A percentile compares a stretch with the other conserved stretches of the same genome.
phyloP scores from a whole-genome alignment of 1,140 invertebrate genomes.

The Tenebrio molitor region DNA sequence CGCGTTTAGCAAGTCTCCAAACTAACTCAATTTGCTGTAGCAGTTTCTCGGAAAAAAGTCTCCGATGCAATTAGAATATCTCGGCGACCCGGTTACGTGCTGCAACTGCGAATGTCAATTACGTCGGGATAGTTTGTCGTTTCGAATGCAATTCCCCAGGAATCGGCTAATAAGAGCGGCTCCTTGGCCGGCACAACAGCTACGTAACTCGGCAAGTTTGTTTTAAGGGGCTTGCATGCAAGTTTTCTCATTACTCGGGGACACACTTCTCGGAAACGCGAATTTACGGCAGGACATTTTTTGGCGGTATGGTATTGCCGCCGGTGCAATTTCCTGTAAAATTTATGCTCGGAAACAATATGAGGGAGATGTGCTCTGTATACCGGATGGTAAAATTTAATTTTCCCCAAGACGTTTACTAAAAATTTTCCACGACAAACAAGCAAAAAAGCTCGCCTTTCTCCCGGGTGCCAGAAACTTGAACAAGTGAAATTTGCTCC shows the following conservation, averaged over 20 bases:
- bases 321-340: conserved; percentile 5
- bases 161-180: conserved; percentile 2
- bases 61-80: conserved; percentile 31
- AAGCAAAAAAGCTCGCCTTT: no score
- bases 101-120: conserved; percentile 10
- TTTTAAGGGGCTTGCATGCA: conserved; percentile 3
- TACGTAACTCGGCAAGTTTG: not conserved
- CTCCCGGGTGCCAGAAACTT: no score
- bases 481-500: not conserved
- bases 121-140: no score
- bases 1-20: conserved; percentile 17
- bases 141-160: conserved; percentile 11
- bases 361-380: conserved; percentile 14
- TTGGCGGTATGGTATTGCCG: conserved; percentile 17
- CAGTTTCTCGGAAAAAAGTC: conserved; percentile 12
- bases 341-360: conserved; percentile 31
- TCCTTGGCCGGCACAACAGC: not conserved
- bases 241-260: conserved; percentile 31
- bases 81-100: not conserved
- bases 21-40: conserved; percentile 18
- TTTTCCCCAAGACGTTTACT: conserved; percentile 10
- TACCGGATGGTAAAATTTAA: conserved; percentile 28
- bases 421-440: conserved; percentile 12
- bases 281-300: conserved; percentile 28
- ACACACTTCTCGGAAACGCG: conserved; percentile 16